Base-by-base conservation (phyloP, 2,113 vertebrate species). In the Rhagologus leucostigma region DNA sequence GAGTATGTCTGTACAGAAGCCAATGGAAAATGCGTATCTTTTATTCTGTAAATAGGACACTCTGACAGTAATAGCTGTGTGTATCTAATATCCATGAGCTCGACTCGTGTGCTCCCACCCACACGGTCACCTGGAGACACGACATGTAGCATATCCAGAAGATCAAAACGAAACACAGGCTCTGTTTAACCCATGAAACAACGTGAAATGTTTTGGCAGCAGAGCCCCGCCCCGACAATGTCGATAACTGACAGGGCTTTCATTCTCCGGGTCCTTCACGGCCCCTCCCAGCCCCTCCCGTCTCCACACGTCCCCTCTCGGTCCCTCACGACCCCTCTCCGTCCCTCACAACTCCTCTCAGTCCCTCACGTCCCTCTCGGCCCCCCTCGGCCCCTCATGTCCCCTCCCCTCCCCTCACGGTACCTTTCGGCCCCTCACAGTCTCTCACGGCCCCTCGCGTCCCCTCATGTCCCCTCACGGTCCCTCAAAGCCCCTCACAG, bases 401-500 rank as follows among this genome's bases (percentile, higher is more conserved):
- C 12, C 12, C 11, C 10, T 64, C 32, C 3, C 5, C 3, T 9
- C 20, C 12, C 11, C 10, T 64, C 32, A 7, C 7, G 4, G 3
- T 4, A 23, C 18, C 30, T 35, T 3, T 3, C 6, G 24, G 8
- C 5, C 49, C 20, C 35, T 70, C 26, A 3, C 30, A 3, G 13
- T 2, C 41, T 14, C 41, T 32, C 41, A 11, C 4, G 8, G 20
- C 20, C 39, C 62, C 41, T 33, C 21, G 1, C 1, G 11, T 2
- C 5, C 22, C 32, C 49, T 22, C 69, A 3, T 5, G 15, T 2
- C 4, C 23, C 32, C 49, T 22, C 69, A 3, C 7, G 15, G 1
- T 4, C 41, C 32, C n/a, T 37, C 42, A 3, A 0, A n/a, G 1
- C 6, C 33, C 39, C 62, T 30, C 63, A 20, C 41, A 7, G 6